Base-by-base conservation (phyloP, 2,888 invertebrate species). In the Papilio demoleus region DNA sequence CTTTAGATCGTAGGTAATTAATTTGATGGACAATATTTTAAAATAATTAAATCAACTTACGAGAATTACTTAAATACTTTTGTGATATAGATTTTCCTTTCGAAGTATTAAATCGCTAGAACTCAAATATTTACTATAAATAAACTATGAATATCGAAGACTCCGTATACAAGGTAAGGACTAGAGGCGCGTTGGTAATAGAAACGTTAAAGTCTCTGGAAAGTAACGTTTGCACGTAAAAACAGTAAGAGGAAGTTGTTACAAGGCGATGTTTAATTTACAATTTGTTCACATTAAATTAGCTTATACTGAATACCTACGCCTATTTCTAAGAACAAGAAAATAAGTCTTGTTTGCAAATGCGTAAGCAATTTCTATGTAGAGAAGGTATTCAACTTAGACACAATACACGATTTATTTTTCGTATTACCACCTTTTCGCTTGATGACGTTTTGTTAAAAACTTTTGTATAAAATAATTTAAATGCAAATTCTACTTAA, bases 201-300 rank as follows among this genome's bases (percentile, higher is more conserved):
- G 50, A 50, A 64, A 53, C 40, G 53, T 64, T 64, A 64, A 53
- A 64, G 53, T 17, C 64, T 9, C 53, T 34, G 38, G n/a, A 22
- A 27, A 53, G 40, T 64, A 64, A 64, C 40, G 24, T 53, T 40
- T 40, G 17, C 53, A 38, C 64, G 64, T 64, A 40, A 53, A 64
- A 64, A 40, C 27, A 36, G 17, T 24, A 27, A 64, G 53, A 53
- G 27, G 38, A 42, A 17, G 27, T 62, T 42, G 31, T 12, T 45
- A 24, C 27, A 62, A 17, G 42, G 27, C 42, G 4, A 45, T 62
- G 27, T 45, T 62, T 62, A 62, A 62, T 62, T 62, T 62, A 34
- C 40, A 62, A 62, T 62, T 62, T 45, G 17, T 62, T 45, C 3
- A 17, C 45, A 42, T 61, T 14, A 62, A 61, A 24, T 27, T n/a